Evolutionary conservation across 2,797 vertebrate species (phyloP).

Genomic region (Muscicapa striata): DNA sequence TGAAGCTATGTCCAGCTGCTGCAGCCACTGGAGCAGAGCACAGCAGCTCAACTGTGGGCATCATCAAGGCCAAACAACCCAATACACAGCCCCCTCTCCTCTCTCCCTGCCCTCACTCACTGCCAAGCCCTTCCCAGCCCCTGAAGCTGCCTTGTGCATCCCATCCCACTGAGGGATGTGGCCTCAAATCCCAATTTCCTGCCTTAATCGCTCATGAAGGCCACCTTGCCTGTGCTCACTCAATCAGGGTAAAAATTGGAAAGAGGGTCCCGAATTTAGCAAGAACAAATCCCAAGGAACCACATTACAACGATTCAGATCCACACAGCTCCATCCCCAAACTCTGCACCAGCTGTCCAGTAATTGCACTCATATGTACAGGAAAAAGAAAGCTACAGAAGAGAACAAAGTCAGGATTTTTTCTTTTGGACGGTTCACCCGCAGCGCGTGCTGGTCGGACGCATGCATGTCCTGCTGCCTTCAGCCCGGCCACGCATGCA

Average conservation of each 20-base stretch:
- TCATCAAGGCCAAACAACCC: not conserved
- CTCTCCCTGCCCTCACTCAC: not conserved
- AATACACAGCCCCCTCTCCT: not conserved
- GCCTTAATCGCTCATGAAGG: not conserved
- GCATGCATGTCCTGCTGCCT: conserved; percentile 80
- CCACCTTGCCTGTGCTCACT: not conserved
- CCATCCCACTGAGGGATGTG: not conserved
- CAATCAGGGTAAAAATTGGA: not conserved
- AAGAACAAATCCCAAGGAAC: conserved; percentile 17
- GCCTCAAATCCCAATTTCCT: rapidly evolving
- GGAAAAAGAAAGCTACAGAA: conserved; percentile 71
- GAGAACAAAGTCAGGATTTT: conserved; percentile 64
- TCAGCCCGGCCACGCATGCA: conserved; percentile 81
- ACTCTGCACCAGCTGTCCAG: conserved; percentile 70
- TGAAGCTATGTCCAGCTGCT: not conserved
- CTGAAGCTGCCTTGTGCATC: not conserved
- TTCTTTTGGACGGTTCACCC: conserved; percentile 70
- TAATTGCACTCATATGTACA: conserved; percentile 80
- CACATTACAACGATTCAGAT: not conserved
- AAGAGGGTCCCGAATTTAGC: conserved; percentile 18
- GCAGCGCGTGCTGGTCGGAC: conserved; percentile 63
- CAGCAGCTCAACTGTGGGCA: not conserved
- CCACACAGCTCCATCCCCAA: conserved; percentile 45
- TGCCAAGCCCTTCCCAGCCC: not conserved
- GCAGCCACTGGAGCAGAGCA: not conserved